Base-by-base conservation (phyloP, 2,113 vertebrate species). In the Rhizomys pruinosus region DNA sequence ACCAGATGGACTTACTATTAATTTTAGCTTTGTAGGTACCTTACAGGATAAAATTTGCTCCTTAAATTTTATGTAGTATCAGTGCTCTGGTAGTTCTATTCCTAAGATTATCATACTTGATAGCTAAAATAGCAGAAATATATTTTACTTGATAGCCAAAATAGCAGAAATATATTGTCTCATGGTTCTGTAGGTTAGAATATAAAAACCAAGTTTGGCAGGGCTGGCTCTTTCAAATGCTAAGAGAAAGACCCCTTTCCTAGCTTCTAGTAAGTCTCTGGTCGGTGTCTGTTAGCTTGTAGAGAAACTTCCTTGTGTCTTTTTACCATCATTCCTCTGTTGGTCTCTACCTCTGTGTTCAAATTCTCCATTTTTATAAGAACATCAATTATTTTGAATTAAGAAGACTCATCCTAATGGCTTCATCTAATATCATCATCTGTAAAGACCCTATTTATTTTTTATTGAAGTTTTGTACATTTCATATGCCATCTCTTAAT, bases 361-460 rank as follows among this genome's bases (percentile, higher is more conserved):
- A 92, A 23, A 42, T 57, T 63, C 82, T 74, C 7, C n/a, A 10
- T 52, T 89, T 95, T 80, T 37, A 42, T 63, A 76, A 86, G 32
- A 32, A 85, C 52, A 71, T 12, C 66, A 89, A 17, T 88, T 84
- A 22, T 89, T 74, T 66, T 92, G 39, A 79, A 17, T 74, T 92
- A 64, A 19, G 15, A 84, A 52, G 47, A n/a, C 39, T 64, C 39
- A 95, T 20, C n/a, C 34, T 74, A 74, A 89, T 92, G 37, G 66
- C 20, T 15, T 76, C 55, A 64, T 84, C 47, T 85, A 86, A 57
- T 69, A 29, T 17, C 19, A 72, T 92, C 8, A 92, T 90, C 37
- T 64, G 32, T 6, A 92, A 79, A 90, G 76, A 77, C 22, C 2
- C 9, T 92, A 17, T 94, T 92, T 92, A n/a, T n/a, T n/a, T n/a